These are phyloP conservation scores for Myxocyprinus asiaticus DNA, from an alignment of 2,113 vertebrate genomes.

Conservation along the genomic window DNA sequence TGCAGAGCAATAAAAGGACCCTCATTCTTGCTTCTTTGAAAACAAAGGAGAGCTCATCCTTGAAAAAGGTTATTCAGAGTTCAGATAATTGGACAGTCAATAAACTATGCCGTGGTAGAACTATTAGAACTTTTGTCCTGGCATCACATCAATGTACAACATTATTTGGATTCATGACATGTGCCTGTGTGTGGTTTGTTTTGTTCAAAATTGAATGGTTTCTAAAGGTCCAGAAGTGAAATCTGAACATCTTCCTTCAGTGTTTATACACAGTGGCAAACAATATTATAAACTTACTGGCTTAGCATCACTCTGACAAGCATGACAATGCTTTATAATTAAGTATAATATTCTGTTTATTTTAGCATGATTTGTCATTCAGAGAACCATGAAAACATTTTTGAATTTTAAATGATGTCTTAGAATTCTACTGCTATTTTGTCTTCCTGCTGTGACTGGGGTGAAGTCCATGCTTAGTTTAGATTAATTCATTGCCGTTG, in stretches of 20 bases:
- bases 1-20: conserved; percentile 14
- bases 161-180: not conserved
- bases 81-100: conserved; percentile 9
- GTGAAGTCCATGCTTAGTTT: too few relatives aligned
- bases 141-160: too few relatives aligned
- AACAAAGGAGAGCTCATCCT: conserved; percentile 17
- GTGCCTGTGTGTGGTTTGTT: conserved; percentile 5
- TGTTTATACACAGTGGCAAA: conserved; percentile 16
- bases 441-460: too few relatives aligned
- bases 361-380: conserved; percentile 6
- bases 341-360: conserved; percentile 17
- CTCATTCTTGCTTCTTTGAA: conserved; percentile 14
- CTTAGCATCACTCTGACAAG: conserved; percentile 5
- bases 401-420: too few relatives aligned
- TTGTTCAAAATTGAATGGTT: conserved; percentile 4
- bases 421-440: too few relatives aligned
- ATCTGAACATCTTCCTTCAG: not conserved
- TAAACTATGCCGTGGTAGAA: not conserved
- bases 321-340: conserved; percentile 18
- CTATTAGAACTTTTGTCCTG: not conserved
- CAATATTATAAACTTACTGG: conserved; percentile 4
- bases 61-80: conserved; percentile 35
- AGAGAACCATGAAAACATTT: not conserved
- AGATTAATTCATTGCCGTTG: too few relatives aligned
- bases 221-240: not conserved